These are phyloP conservation scores for Formica aserva DNA, from an alignment of 2,888 invertebrate genomes.

Conservation along the genomic window DNA sequence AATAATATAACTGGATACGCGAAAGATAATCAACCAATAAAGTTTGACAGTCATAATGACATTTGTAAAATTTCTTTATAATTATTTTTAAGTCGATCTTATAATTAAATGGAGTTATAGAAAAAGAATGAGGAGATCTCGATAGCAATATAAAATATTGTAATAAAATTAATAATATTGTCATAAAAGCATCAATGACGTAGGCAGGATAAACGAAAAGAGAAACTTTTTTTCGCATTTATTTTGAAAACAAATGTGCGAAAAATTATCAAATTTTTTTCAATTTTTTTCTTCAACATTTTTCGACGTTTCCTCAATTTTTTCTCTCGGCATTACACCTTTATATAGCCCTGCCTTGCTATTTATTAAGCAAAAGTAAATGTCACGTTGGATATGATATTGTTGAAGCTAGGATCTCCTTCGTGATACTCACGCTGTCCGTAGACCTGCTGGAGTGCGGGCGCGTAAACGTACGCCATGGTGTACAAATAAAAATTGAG, in stretches of 20 bases:
- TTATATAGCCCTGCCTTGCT: background rate
- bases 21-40: background rate
- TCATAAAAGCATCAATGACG: background rate
- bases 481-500: conserved; percentile 97
- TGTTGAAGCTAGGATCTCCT: background rate
- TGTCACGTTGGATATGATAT: background rate
- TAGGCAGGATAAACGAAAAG: background rate
- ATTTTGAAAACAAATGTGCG: no score
- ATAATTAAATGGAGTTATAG: background rate
- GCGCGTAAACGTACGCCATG: conserved; percentile 97
- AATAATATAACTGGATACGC: background rate
- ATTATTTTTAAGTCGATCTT: background rate
- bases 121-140: background rate
- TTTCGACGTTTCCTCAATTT: background rate
- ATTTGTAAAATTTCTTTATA: background rate
- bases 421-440: conserved; percentile 88
- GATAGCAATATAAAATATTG: background rate
- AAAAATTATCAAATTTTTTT: background rate
- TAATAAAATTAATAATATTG: no score
- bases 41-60: background rate
- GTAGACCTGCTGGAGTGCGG: conserved; percentile 92
- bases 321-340: background rate
- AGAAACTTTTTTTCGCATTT: no score
- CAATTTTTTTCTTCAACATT: background rate
- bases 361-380: background rate